phyloP scores from a whole-genome alignment of 2,113 vertebrate genomes.

The Carlito syrichta region DNA sequence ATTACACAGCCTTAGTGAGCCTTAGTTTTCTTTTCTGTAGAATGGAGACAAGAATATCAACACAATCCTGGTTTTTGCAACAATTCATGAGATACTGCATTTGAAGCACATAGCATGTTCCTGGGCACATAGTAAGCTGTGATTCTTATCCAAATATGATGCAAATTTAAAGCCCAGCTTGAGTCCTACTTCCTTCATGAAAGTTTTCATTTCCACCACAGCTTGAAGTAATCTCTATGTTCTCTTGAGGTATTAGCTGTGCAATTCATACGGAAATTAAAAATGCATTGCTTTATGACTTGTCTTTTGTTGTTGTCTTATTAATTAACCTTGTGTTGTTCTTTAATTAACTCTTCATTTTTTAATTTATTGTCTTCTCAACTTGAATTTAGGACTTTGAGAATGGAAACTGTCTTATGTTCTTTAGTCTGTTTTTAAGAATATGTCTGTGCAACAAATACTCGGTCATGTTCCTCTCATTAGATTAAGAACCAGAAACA shows the following conservation, averaged over 20 bases:
- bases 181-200: constrained; percentile 18
- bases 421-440: background rate
- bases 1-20: background rate
- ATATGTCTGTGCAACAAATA: background rate
- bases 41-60: background rate
- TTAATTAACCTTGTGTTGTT: constrained; percentile 49
- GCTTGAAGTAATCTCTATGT: constrained; percentile 46
- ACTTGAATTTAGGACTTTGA: constrained; percentile 11
- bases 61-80: background rate
- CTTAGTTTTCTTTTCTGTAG: background rate
- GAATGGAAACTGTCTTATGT: background rate
- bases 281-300: constrained; percentile 39
- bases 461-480: background rate
- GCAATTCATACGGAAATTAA: constrained; percentile 56
- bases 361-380: constrained; percentile 17
- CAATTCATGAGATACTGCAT: background rate
- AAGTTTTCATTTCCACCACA: constrained; percentile 58
- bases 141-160: constrained; percentile 13
- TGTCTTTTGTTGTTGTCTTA: constrained; percentile 42
- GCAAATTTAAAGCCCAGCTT: constrained; percentile 42
- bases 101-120: background rate
- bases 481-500: background rate
- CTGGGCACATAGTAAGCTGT: background rate
- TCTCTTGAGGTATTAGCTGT: constrained; percentile 46
- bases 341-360: constrained; percentile 51